phyloP scores from a whole-genome alignment of 2,797 vertebrate species.

The Triplophysa bombifrons region DNA sequence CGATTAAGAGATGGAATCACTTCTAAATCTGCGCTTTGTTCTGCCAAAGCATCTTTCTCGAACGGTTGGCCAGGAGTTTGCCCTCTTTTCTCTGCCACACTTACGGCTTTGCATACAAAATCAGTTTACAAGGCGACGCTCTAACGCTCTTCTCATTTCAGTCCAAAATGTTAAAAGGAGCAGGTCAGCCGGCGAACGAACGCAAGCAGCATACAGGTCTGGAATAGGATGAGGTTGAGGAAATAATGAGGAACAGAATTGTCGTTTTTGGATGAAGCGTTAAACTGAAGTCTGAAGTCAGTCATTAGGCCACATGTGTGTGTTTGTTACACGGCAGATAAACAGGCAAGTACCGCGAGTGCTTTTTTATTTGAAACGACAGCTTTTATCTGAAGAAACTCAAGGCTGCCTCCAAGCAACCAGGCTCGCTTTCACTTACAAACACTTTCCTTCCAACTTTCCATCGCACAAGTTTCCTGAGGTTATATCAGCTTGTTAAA shows the following conservation, averaged over 20 bases:
- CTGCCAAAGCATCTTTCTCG: constrained; percentile 53
- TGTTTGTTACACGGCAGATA: background rate
- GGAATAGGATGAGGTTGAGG: background rate
- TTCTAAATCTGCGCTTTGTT: constrained; percentile 61
- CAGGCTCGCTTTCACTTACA: background rate
- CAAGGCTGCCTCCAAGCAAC: constrained; percentile 1
- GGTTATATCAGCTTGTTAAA: constrained; percentile 17
- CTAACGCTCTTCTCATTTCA: background rate
- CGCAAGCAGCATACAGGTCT: background rate
- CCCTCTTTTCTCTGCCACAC: constrained; percentile 21
- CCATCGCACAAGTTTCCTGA: background rate
- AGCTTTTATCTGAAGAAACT: constrained; percentile 30
- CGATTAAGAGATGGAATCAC: constrained; percentile 76
- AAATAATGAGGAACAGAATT: background rate
- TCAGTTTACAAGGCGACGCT: constrained; percentile 22
- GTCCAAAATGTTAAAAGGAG: constrained; percentile 4
- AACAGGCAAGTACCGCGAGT: background rate
- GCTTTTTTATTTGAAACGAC: background rate
- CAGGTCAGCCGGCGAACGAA: background rate
- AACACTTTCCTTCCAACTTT: constrained; percentile 8
- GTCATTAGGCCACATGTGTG: background rate
- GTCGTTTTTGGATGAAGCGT: background rate
- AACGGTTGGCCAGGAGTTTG: constrained; percentile 27
- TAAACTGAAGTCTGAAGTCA: background rate
- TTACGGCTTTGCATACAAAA: constrained; percentile 42